Base-by-base conservation (phyloP, 2,888 invertebrate species). In the Odontomyia ornata region DNA sequence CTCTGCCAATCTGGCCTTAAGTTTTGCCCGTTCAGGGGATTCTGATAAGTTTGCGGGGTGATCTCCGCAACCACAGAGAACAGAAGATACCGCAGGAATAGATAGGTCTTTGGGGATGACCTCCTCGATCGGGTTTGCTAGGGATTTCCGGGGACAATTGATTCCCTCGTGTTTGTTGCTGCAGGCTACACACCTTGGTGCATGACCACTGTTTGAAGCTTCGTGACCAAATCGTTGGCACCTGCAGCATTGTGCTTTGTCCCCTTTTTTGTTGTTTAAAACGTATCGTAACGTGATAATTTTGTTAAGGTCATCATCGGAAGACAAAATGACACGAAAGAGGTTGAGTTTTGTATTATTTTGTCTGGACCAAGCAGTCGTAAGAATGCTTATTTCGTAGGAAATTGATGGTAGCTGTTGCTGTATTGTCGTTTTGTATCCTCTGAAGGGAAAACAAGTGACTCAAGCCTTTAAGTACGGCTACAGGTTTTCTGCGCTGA, bases 151-250 rank as follows among this genome's bases (percentile, higher is more conserved):
- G 15, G 52, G 52, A 15, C 52, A 52, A 4, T 13, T 18, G 52
- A 4, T 15, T 4, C 52, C 15, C 18, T 52, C 52, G 52, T 52
- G 52, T 4, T 13, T 18, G 3, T 62, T 27, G 13, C 27, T 13
- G 28, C 62, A 62, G 3, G 15, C 21, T 1, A 67, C 67, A n/a
- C 36, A 43, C 3, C 67, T 30, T 2, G 43, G 5, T 1, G 18
- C n/a, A 15, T 36, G 1, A 18, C 21, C 11, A 18, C 67, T 36
- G 67, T 67, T 67, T 27, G 4, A 9, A 1, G 43, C 30, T 1
- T 36, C 67, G 21, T 67, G 67, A 1, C 67, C 67, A 18, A 67
- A 67, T 1, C 67, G 67, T 36, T 67, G 67, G 43, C 67, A 64
- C 1, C 15, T 64, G 30, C 25, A 64, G 60, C 60, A 60, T 23